Evolutionary conservation across 2,888 invertebrate genomes (phyloP), one percentile per base, ranked within the genome.

Genomic region (Pristionchus fissidentatus): DNA sequence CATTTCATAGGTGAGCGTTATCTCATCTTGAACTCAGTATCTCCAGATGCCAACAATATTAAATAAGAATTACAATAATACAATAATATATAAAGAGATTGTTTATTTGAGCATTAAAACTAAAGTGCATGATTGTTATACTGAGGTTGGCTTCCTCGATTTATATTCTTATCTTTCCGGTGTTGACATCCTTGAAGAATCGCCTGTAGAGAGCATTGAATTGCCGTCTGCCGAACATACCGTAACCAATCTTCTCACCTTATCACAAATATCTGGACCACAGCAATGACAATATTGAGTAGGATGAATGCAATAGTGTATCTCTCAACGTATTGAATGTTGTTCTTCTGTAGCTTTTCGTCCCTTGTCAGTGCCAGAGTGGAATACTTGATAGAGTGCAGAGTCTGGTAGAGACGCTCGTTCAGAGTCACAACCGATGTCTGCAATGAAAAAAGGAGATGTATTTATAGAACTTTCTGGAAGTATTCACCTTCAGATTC

Each of bases 341-440:
- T 82, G 35, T 35, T 70, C 35, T 82, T 82, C 52, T 70, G 80
- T 29, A 80, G 22, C 43, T 43, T 60, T n/a, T 80, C 80, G 43
- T 80, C 80, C 43, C 80, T 80, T 13, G 49, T 60, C 80, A 80
- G 38, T 3, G 80, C n/a, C 0, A 60, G 43, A 1, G 60, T 57
- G 2, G 80, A 26, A 35, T 80, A 80, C 38, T 80, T 80, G 41
- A 80, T 35, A 19, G 57, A 38, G 22, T 80, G 80, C 22, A 80
- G 60, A 26, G 80, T 80, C 41, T 41, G 43, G 26, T 80, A 80
- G 3, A 80, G 41, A 26, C 60, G 38, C 26, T 80, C 60, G 4
- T 80, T 43, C 4, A 80, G 60, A 43, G 41, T 80, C 13, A 41
- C 60, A n/a, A 80, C 49, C n/a, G 60, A 26, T 3, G 29, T 60